Conservation (phyloP, 2,797 vertebrate genomes). For the Rhinogobio ventralis region DNA sequence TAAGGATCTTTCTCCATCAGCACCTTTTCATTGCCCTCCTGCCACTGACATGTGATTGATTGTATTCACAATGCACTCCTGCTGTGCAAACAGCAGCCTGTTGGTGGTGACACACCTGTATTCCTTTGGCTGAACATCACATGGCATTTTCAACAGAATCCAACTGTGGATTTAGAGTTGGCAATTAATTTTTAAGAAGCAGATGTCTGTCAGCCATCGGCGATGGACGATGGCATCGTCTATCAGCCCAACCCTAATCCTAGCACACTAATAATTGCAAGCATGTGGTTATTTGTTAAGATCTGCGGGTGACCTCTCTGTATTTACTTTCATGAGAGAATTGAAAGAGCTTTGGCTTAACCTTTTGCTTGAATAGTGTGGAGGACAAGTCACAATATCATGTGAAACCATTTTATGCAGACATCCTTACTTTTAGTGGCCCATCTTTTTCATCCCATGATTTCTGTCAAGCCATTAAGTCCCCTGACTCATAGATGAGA, state of each 20-base stretch:
- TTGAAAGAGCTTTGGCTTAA: background rate
- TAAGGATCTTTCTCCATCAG: background rate
- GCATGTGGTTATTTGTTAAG: background rate
- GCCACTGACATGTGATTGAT: slow-evolving; percentile 24
- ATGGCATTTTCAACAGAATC: background rate
- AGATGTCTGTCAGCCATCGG: background rate
- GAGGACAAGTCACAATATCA: background rate
- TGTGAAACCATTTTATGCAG: background rate
- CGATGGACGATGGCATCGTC: no score
- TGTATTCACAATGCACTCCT: slow-evolving; percentile 37
- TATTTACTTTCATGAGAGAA: background rate
- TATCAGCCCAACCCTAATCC: background rate
- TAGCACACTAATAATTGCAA: background rate
- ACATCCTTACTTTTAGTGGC: background rate
- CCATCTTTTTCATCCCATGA: slow-evolving; percentile 3
- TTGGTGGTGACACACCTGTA: slow-evolving; percentile 25
- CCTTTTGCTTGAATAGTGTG: background rate
- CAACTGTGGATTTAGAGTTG: slow-evolving; percentile 17
- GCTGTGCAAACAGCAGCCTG: slow-evolving; percentile 42
- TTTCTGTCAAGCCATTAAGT: slow-evolving; percentile 16
- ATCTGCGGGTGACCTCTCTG: background rate
- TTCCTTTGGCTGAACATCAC: background rate
- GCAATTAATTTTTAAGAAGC: background rate
- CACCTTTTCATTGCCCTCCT: slow-evolving; percentile 18
- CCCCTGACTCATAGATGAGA: background rate